Evolutionary conservation across 2,797 vertebrate species (phyloP).

Genomic region (Poecilia wingei): DNA sequence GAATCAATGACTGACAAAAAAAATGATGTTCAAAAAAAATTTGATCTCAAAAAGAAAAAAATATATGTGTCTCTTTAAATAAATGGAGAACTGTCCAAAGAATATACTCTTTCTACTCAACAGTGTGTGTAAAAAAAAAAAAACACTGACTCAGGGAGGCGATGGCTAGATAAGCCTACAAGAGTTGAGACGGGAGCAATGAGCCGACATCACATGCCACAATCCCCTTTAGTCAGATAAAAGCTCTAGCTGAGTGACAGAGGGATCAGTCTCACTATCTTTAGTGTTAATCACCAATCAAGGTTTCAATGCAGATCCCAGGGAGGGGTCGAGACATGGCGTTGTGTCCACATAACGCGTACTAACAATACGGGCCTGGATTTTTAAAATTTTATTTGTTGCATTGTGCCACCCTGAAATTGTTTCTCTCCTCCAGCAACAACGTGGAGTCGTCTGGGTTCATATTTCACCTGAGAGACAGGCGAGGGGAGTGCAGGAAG

Average conservation of each 20-base stretch:
- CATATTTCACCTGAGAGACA: conserved; percentile 54
- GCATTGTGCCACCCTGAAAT: conserved; percentile 20
- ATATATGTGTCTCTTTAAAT: background rate
- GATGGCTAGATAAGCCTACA: conserved; percentile 33
- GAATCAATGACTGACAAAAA: background rate
- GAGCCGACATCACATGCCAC: conserved; percentile 48
- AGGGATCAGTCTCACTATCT: conserved; percentile 41
- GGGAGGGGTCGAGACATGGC: conserved; percentile 3
- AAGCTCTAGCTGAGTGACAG: conserved; percentile 47
- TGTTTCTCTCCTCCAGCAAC: conserved; percentile 27
- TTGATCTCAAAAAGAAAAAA: background rate
- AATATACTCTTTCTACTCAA: background rate
- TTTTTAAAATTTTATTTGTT: background rate
- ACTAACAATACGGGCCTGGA: background rate
- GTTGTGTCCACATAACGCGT: background rate
- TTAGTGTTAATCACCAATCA: conserved; percentile 47
- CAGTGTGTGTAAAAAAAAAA: background rate
- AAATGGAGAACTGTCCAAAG: background rate
- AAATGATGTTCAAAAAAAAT: background rate
- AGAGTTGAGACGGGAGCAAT: conserved; percentile 50
- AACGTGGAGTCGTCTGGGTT: conserved; percentile 27
- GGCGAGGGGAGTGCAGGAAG: conserved; percentile 37
- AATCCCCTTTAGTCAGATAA: conserved; percentile 59
- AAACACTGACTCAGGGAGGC: conserved; percentile 7
- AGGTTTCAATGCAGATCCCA: conserved; percentile 22